These are phyloP conservation scores for Balanococcus diminutus DNA, from an alignment of 2,888 invertebrate genomes.

Conservation along the genomic window DNA sequence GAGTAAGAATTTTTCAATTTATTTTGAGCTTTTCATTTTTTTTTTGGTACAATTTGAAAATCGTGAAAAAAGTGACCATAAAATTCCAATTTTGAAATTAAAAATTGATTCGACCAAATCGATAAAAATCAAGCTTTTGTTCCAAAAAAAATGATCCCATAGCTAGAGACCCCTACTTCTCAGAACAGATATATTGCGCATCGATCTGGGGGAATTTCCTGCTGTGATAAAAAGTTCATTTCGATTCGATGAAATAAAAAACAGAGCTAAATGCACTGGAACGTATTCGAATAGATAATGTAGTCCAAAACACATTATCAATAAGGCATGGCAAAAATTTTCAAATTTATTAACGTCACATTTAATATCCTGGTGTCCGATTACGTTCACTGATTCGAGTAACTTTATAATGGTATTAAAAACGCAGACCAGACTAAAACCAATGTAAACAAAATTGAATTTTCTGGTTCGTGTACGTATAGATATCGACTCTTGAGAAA, in stretches of 20 bases:
- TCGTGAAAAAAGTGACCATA: too few relatives aligned
- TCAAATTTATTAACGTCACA: slow-evolving; percentile 1
- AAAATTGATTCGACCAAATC: too few relatives aligned
- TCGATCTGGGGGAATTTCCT: too few relatives aligned
- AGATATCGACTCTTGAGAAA: not conserved
- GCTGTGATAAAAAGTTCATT: too few relatives aligned
- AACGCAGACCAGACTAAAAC: not conserved
- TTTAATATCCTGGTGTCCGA: not conserved
- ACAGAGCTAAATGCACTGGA: not conserved
- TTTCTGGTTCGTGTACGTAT: not conserved
- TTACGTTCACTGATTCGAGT: slow-evolving; percentile 1
- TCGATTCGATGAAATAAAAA: not conserved
- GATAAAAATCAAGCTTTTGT: too few relatives aligned
- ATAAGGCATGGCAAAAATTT: not conserved
- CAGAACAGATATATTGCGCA: too few relatives aligned
- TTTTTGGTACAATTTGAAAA: too few relatives aligned
- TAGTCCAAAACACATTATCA: not conserved
- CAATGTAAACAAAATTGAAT: not conserved
- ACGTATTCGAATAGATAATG: not conserved
- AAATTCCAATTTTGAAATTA: too few relatives aligned
- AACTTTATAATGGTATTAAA: slow-evolving; percentile 2
- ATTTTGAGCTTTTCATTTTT: too few relatives aligned
- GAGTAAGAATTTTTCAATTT: too few relatives aligned
- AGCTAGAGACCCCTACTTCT: too few relatives aligned
- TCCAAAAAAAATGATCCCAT: too few relatives aligned